Evolutionary conservation across 2,113 vertebrate species (phyloP).

Genomic region (Phyllopteryx taeniolatus): DNA sequence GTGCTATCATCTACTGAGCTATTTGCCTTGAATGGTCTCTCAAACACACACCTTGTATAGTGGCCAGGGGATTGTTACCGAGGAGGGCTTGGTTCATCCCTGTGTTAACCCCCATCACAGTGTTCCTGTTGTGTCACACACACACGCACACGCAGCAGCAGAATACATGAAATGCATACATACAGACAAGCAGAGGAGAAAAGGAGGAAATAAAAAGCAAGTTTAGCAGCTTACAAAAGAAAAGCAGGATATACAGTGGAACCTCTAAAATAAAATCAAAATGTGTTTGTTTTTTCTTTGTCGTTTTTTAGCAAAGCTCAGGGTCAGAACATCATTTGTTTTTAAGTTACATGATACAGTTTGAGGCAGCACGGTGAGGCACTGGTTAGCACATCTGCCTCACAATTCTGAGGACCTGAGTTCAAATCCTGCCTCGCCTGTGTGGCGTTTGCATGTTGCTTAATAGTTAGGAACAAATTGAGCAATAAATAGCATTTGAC

Average conservation of each 20-base stretch:
- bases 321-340: no score
- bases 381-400: no score
- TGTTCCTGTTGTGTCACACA: conserved; percentile 81
- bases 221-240: conserved; percentile 47
- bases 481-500: neutral
- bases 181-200: conserved; percentile 45
- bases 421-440: no score
- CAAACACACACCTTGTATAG: conserved; percentile 87
- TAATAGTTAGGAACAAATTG: no score
- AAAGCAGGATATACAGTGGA: neutral
- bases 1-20: no score
- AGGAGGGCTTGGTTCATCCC: conserved; percentile 89
- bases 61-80: conserved; percentile 89
- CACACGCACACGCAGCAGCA: conserved; percentile 38
- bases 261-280: neutral
- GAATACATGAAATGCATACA: conserved; percentile 21
- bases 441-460: no score
- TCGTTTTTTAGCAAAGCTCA: no score
- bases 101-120: conserved; percentile 89
- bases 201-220: conserved; percentile 49
- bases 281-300: no score
- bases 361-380: no score
- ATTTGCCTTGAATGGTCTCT: conserved; percentile 15
- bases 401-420: no score
- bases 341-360: no score